A percentile compares a stretch with the other conserved stretches of the same genome.
phyloP scores from a whole-genome alignment of 2,888 invertebrate genomes.

The Parnassius orleans region DNA sequence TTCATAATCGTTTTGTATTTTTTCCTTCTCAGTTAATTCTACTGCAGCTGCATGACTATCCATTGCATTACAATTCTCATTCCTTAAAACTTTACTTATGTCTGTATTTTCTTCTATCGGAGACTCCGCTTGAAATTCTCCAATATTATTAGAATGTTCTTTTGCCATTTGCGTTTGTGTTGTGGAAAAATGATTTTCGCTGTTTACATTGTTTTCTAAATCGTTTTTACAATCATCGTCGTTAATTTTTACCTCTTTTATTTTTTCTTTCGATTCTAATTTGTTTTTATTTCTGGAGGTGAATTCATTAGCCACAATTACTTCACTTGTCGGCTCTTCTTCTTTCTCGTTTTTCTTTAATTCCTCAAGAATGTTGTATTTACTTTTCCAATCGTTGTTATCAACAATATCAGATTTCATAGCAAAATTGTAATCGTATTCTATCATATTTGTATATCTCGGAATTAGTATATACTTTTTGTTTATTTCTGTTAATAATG shows the following conservation, averaged over 20 bases:
- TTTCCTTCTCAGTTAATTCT: constrained; percentile 17
- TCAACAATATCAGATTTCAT: constrained; percentile 36
- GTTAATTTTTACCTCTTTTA: not conserved
- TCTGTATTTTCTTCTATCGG: not conserved
- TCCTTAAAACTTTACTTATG: not conserved
- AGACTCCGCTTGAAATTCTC: not conserved
- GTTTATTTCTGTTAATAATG: constrained; percentile 59
- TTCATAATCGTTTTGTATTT: constrained; percentile 13
- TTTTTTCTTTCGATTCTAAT: not conserved
- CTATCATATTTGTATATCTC: constrained; percentile 39
- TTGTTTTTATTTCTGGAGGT: not conserved
- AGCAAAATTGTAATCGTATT: constrained; percentile 32
- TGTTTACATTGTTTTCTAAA: not conserved
- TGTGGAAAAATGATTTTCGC: not conserved
- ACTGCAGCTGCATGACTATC: not conserved
- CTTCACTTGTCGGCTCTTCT: constrained; percentile 16
- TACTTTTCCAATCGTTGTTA: constrained; percentile 65
- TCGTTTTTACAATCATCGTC: not conserved
- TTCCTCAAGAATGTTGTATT: constrained; percentile 67
- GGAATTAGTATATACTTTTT: constrained; percentile 72
- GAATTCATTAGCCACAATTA: not conserved
- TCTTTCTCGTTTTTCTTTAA: constrained; percentile 56
- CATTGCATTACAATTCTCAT: not conserved
- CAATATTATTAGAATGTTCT: not conserved
- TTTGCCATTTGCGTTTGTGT: not conserved